Evolutionary conservation across 2,888 invertebrate genomes (phyloP).

Genomic region (Thecocarcelia acutangulata): DNA sequence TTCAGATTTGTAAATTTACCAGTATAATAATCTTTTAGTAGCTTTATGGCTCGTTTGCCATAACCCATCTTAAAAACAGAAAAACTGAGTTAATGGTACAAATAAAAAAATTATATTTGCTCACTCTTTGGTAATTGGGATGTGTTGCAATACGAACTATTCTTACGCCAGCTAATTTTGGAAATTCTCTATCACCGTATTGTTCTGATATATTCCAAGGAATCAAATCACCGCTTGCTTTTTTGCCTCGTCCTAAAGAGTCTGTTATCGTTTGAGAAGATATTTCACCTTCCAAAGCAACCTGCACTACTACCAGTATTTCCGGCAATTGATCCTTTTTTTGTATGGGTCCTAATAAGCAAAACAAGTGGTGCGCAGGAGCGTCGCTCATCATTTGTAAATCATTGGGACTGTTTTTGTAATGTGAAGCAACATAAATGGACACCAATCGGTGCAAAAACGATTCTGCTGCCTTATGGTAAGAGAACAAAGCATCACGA

Average conservation of each 20-base stretch:
- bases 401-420: conserved; percentile 99
- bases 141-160: conserved; percentile 98
- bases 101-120: conserved; percentile 70
- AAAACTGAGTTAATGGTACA: conserved; percentile 70
- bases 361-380: conserved; percentile 98
- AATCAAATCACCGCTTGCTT: conserved; percentile 97
- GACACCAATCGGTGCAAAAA: conserved; percentile 96
- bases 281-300: conserved; percentile 89
- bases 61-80: conserved; percentile 93
- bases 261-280: conserved; percentile 86
- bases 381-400: conserved; percentile 99
- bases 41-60: conserved; percentile 91
- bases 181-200: conserved; percentile 96
- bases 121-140: conserved; percentile 95
- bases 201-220: conserved; percentile 99
- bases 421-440: conserved; percentile 98
- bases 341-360: conserved; percentile 93
- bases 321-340: conserved; percentile 91
- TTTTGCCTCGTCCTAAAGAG: conserved; percentile 91
- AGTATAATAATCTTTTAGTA: conserved; percentile 94
- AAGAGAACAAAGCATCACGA: conserved; percentile 97
- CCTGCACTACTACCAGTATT: conserved; percentile 95
- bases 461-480: conserved; percentile 94
- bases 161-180: conserved; percentile 92
- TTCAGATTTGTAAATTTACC: conserved; percentile 88